Percentiles rank a stretch among this genome's conserved stretches.
phyloP scores from a whole-genome alignment of 2,113 vertebrate species.

The Tetrax tetrax region DNA sequence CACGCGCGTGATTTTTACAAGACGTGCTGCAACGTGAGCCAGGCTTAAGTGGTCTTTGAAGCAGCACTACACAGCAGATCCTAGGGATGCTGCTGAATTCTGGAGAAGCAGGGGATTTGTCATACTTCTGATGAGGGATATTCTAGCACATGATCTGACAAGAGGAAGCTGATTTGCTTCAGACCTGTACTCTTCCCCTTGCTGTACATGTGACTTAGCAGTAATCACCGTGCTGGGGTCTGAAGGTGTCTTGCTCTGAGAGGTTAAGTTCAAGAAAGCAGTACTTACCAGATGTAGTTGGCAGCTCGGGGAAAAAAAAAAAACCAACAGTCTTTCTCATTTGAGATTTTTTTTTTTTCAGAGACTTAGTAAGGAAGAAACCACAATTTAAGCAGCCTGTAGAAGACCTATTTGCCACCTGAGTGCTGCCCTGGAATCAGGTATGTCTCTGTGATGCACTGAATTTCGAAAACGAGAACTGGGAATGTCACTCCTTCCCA shows the following conservation, averaged over 20 bases:
- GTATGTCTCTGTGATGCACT: rapidly evolving
- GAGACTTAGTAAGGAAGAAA: background rate
- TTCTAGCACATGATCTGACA: background rate
- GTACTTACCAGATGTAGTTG: background rate
- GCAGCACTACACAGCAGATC: background rate
- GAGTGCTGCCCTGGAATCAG: background rate
- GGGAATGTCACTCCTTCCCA: background rate
- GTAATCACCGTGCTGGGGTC: background rate
- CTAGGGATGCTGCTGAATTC: background rate
- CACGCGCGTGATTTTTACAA: background rate
- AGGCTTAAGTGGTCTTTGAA: conserved; percentile 25
- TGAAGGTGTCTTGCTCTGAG: background rate
- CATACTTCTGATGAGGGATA: background rate
- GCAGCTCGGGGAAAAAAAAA: background rate
- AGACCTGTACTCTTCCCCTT: background rate
- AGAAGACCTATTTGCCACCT: background rate
- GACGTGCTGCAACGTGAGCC: background rate
- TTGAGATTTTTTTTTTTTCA: background rate
- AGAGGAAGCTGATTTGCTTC: background rate
- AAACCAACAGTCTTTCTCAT: rapidly evolving
- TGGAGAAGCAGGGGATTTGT: background rate
- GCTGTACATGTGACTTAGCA: background rate
- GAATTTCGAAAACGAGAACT: background rate
- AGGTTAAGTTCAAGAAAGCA: background rate
- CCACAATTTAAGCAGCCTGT: background rate